phyloP scores from a whole-genome alignment of 2,888 invertebrate genomes.

The Barypeithes pellucidus region DNA sequence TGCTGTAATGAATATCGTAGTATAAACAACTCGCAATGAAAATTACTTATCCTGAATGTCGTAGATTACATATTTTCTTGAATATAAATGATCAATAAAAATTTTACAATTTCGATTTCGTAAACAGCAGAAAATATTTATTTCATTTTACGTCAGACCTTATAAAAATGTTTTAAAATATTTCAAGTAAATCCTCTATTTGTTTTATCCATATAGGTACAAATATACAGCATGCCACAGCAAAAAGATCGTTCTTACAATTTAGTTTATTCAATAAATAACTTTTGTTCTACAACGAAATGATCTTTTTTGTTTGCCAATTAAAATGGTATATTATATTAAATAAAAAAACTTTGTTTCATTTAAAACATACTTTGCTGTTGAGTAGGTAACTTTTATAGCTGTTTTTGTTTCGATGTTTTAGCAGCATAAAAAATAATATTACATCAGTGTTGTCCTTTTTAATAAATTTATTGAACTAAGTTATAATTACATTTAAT shows the following conservation, averaged over 20 bases:
- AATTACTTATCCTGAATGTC: too few relatives aligned
- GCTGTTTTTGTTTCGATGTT: too few relatives aligned
- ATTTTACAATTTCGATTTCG: too few relatives aligned
- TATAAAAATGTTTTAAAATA: slow-evolving; percentile 15
- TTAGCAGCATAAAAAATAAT: too few relatives aligned
- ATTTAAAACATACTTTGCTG: neutral
- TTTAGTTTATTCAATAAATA: slow-evolving; percentile 64
- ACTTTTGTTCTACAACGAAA: slow-evolving; percentile 21
- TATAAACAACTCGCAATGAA: too few relatives aligned
- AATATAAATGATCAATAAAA: too few relatives aligned
- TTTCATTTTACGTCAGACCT: neutral
- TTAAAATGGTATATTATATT: slow-evolving; percentile 61
- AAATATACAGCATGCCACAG: slow-evolving; percentile 71
- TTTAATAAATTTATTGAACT: too few relatives aligned
- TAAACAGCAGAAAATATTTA: neutral
- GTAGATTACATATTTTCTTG: too few relatives aligned
- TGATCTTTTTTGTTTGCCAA: slow-evolving; percentile 60
- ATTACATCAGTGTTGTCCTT: too few relatives aligned
- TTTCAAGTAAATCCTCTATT: slow-evolving; percentile 42
- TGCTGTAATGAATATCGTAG: too few relatives aligned
- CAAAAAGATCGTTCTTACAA: slow-evolving; percentile 63
- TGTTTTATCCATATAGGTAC: slow-evolving; percentile 71
- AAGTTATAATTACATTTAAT: too few relatives aligned
- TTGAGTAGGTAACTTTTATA: neutral
- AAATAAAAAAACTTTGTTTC: too few relatives aligned